phyloP scores from a whole-genome alignment of 1,140 invertebrate genomes.

The Microvelia longipes region DNA sequence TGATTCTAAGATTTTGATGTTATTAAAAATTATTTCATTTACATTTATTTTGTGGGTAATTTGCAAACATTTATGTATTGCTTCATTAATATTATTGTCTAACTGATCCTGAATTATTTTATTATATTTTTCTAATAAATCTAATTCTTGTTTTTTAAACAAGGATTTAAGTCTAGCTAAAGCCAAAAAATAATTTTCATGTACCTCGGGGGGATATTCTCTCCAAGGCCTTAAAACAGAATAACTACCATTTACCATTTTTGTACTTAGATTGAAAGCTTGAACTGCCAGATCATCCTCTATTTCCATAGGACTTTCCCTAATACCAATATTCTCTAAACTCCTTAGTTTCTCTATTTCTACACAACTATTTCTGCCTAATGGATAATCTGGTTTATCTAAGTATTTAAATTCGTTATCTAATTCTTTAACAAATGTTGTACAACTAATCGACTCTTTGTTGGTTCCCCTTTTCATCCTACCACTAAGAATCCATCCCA shows the following conservation, averaged over 20 bases:
- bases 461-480: background rate
- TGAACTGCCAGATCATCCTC: background rate
- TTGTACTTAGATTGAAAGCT: background rate
- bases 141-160: background rate
- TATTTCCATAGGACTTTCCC: background rate
- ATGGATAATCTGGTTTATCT: background rate
- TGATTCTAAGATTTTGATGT: background rate
- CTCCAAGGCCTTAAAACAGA: background rate
- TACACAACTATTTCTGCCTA: background rate
- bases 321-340: background rate
- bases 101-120: background rate
- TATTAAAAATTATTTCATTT: background rate
- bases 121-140: background rate
- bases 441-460: background rate
- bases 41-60: background rate
- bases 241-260: background rate
- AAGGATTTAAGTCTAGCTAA: background rate
- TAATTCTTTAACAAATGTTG: background rate
- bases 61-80: no score
- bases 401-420: background rate
- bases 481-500: background rate
- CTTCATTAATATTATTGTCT: background rate
- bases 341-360: background rate
- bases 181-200: background rate
- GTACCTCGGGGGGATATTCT: background rate